Conservation (phyloP, 2,797 vertebrate genomes). For the Mormyrus hasselquistii region DNA sequence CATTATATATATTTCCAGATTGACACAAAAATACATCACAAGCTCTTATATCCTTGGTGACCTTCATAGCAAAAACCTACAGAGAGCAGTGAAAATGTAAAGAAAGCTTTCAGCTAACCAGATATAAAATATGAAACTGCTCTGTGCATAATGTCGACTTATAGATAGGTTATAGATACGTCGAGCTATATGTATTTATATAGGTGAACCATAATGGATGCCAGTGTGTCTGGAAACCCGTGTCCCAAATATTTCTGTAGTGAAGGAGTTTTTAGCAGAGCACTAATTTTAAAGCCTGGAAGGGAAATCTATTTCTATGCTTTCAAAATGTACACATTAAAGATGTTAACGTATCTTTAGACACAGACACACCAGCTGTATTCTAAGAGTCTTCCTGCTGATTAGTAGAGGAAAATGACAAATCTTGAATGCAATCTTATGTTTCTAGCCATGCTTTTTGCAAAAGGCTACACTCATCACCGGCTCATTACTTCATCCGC, state of each 20-base stretch:
- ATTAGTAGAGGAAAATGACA: not conserved
- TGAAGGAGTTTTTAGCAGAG: not conserved
- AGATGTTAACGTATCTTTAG: not conserved
- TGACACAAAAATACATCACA: not conserved
- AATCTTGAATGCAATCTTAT: not conserved
- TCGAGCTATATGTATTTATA: not conserved
- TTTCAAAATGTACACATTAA: not conserved
- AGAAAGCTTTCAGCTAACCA: not conserved
- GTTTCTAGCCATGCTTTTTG: not conserved
- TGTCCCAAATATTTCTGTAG: not conserved
- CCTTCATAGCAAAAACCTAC: not conserved
- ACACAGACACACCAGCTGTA: not conserved
- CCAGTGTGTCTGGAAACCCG: not conserved
- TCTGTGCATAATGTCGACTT: not conserved
- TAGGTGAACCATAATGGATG: not conserved
- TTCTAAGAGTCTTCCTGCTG: not conserved
- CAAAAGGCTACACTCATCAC: not conserved
- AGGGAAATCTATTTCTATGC: not conserved
- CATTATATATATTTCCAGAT: not conserved
- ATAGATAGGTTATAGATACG: not conserved
- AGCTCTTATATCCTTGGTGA: not conserved
- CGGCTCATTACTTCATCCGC: not conserved
- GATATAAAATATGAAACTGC: not conserved
- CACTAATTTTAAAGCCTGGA: not conserved
- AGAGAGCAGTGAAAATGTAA: not conserved